These are phyloP conservation scores for Drosophila sordidula DNA, from an alignment of 2,888 invertebrate species.

Conservation along the genomic window DNA sequence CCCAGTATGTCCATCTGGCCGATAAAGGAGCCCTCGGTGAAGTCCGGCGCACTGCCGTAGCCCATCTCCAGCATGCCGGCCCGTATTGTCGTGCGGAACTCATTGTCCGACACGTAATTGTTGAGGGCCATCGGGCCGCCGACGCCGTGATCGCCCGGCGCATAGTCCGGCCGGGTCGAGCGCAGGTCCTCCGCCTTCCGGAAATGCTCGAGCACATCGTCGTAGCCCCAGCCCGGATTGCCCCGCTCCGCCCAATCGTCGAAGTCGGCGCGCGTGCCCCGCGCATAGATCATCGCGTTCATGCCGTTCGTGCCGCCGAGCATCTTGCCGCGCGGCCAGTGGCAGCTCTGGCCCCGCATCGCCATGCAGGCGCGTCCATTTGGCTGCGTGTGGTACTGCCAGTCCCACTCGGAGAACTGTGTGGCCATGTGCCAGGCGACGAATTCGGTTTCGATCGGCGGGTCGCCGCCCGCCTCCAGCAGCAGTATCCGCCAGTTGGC, in stretches of 20 bases:
- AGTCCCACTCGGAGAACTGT: conserved; percentile 84
- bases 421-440: conserved; percentile 84
- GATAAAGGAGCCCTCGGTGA: conserved; percentile 92
- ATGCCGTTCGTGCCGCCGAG: conserved; percentile 89
- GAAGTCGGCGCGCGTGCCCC: conserved; percentile 89
- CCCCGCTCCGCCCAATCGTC: conserved; percentile 88
- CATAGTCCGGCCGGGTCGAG: conserved; percentile 67
- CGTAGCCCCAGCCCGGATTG: conserved; percentile 90
- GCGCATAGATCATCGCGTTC: conserved; percentile 89
- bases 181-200: conserved; percentile 92
- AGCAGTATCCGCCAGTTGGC: conserved; percentile 91
- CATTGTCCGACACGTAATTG: conserved; percentile 90
- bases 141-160: conserved; percentile 86
- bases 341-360: conserved; percentile 84
- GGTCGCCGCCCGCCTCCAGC: conserved; percentile 92
- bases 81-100: conserved; percentile 89
- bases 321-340: conserved; percentile 88
- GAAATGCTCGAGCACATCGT: conserved; percentile 92
- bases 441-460: conserved; percentile 85
- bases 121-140: conserved; percentile 87
- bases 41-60: conserved; percentile 90
- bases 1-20: conserved; percentile 95
- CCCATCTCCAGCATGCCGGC: conserved; percentile 93
- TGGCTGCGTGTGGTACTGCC: conserved; percentile 83
- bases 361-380: conserved; percentile 84